Percentiles rank a stretch among this genome's conserved stretches.
These are phyloP conservation scores for Apoda limacodes DNA, from an alignment of 2,888 invertebrate species.

Conservation along the genomic window DNA sequence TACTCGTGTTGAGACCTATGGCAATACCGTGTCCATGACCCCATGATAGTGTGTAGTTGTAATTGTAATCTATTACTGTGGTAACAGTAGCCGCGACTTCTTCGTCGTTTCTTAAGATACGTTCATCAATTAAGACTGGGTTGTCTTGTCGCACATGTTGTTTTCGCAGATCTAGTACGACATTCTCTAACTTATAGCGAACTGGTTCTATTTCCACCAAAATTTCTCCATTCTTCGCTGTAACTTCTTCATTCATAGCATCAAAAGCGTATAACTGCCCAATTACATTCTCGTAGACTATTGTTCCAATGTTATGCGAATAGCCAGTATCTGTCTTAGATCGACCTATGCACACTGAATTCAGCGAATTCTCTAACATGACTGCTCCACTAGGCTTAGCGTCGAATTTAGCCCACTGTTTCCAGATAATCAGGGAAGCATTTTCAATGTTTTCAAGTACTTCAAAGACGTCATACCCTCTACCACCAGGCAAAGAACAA, in stretches of 20 bases:
- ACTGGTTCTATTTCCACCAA: constrained; percentile 84
- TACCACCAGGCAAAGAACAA: constrained; percentile 75
- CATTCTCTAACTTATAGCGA: constrained; percentile 78
- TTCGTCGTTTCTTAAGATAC: constrained; percentile 64
- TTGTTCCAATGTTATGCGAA: constrained; percentile 77
- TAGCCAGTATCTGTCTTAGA: constrained; percentile 38
- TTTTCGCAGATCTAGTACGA: constrained; percentile 70
- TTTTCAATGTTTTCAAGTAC: constrained; percentile 82
- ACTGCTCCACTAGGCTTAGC: constrained; percentile 78
- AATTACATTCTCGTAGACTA: constrained; percentile 73
- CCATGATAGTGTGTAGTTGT: constrained; percentile 80
- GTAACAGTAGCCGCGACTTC: constrained; percentile 73
- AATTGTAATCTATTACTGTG: constrained; percentile 79
- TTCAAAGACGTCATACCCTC: constrained; percentile 73
- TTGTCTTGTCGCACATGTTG: constrained; percentile 58
- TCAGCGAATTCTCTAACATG: constrained; percentile 58
- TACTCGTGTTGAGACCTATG: constrained; percentile 75
- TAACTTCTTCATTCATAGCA: constrained; percentile 67
- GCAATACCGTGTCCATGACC: constrained; percentile 81
- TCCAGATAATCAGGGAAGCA: constrained; percentile 82
- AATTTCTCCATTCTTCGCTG: constrained; percentile 77
- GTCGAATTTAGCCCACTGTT: constrained; percentile 77
- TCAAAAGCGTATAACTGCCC: constrained; percentile 79
- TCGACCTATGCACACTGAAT: constrained; percentile 51
- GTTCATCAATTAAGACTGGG: constrained; percentile 64